Conservation (phyloP, 1,140 invertebrate species). For the Drosophila punjabiensis region DNA sequence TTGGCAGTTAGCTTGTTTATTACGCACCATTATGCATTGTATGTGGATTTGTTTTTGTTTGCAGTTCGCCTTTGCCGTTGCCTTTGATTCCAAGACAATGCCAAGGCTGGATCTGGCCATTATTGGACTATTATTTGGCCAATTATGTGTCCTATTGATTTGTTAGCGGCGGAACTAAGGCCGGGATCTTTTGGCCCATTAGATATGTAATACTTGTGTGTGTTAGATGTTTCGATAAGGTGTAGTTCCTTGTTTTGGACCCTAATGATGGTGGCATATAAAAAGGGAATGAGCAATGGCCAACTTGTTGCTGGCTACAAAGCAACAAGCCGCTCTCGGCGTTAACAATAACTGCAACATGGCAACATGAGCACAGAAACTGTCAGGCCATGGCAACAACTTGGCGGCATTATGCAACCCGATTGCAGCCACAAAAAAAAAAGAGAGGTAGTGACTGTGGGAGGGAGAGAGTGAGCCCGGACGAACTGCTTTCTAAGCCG, state of each 20-base stretch:
- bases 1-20: conserved; percentile 61
- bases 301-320: conserved; percentile 56
- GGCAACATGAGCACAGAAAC: conserved; percentile 72
- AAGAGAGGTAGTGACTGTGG: conserved; percentile 31
- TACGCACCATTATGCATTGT: conserved; percentile 76
- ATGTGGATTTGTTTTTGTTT: conserved; percentile 13
- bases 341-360: conserved; percentile 79
- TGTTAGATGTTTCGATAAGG: background rate
- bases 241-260: conserved; percentile 11
- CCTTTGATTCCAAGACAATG: conserved; percentile 63
- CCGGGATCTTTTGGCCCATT: background rate
- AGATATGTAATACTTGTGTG: conserved; percentile 1
- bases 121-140: conserved; percentile 65
- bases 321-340: conserved; percentile 66
- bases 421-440: conserved; percentile 58
- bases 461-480: conserved; percentile 39
- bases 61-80: conserved; percentile 22
- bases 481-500: conserved; percentile 70
- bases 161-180: conserved; percentile 26
- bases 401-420: conserved; percentile 69
- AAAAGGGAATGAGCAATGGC: conserved; percentile 64
- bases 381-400: conserved; percentile 69
- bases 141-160: conserved; percentile 70
- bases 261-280: conserved; percentile 37
- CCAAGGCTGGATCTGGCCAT: conserved; percentile 63